Percentiles rank a stretch among this genome's conserved stretches.
Evolutionary conservation across 1,140 invertebrate species (phyloP).

Genomic region (Armadillidium nasatum): DNA sequence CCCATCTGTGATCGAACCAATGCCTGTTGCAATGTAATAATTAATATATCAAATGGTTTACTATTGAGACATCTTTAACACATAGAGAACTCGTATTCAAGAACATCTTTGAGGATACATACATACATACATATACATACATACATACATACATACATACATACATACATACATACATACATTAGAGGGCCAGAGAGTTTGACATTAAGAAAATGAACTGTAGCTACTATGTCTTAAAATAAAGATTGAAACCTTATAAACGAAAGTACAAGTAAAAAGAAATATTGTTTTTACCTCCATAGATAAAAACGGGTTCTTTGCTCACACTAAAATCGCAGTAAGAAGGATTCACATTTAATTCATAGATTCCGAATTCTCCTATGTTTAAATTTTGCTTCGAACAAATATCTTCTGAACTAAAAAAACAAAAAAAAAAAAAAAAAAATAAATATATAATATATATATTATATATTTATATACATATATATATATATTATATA

Average conservation of each 20-base stretch:
- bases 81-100: too few species aligned
- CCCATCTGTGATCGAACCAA: too few species aligned
- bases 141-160: background rate
- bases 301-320: constrained; percentile 30
- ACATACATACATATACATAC: background rate
- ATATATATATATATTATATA: too few species aligned
- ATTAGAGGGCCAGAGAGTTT: background rate
- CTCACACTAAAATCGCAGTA: background rate
- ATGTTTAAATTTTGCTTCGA: background rate
- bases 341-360: background rate
- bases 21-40: too few species aligned
- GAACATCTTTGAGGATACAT: background rate
- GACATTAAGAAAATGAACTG: background rate
- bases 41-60: too few species aligned
- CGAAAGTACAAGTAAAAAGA: background rate
- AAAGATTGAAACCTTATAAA: too few species aligned
- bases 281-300: constrained; percentile 11
- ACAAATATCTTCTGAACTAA: background rate
- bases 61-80: too few species aligned
- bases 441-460: too few species aligned
- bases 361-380: constrained; percentile 26
- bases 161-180: background rate
- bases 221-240: background rate
- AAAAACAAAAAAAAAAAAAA: too few species aligned
- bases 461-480: too few species aligned